A percentile compares a stretch with the other conserved stretches of the same genome.
Conservation (phyloP, 2,113 vertebrate genomes). For the Picathartes gymnocephalus region DNA sequence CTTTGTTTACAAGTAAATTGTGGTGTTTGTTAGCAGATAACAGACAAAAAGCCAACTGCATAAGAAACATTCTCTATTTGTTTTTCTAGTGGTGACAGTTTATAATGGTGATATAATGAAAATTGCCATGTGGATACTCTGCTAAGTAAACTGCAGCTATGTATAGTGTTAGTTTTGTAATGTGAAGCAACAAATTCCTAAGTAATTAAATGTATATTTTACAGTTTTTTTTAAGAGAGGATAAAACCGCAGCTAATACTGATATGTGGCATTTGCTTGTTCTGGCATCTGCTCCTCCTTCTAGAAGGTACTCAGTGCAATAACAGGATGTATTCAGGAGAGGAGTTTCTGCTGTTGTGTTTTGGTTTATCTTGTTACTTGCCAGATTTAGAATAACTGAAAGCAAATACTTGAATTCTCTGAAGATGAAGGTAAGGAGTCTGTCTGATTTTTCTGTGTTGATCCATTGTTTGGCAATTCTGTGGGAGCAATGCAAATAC, state of each 20-base stretch:
- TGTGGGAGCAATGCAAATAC: not conserved
- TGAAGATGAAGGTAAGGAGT: not conserved
- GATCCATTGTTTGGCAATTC: not conserved
- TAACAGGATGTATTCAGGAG: not conserved
- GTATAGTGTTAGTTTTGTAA: not conserved
- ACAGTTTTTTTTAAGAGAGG: not conserved
- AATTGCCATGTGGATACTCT: not conserved
- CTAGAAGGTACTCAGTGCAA: not conserved
- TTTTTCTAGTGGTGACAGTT: not conserved
- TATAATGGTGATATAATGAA: not conserved
- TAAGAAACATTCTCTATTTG: not conserved
- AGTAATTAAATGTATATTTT: not conserved
- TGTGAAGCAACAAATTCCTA: not conserved
- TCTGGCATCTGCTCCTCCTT: not conserved
- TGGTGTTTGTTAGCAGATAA: not conserved
- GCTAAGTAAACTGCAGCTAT: not conserved
- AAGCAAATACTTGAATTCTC: not conserved
- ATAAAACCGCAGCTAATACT: not conserved
- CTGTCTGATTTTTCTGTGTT: not conserved
- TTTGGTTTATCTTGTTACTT: not conserved
- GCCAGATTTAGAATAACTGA: not conserved
- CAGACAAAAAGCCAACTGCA: not conserved
- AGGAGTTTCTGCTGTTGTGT: not conserved
- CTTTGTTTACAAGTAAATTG: conserved; percentile 5
- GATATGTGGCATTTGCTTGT: not conserved